A percentile compares a stretch with the other conserved stretches of the same genome.
These are phyloP conservation scores for zebrafish (Danio rerio) DNA, from an alignment of 2,113 vertebrate species.

Conservation along the genomic window DNA sequence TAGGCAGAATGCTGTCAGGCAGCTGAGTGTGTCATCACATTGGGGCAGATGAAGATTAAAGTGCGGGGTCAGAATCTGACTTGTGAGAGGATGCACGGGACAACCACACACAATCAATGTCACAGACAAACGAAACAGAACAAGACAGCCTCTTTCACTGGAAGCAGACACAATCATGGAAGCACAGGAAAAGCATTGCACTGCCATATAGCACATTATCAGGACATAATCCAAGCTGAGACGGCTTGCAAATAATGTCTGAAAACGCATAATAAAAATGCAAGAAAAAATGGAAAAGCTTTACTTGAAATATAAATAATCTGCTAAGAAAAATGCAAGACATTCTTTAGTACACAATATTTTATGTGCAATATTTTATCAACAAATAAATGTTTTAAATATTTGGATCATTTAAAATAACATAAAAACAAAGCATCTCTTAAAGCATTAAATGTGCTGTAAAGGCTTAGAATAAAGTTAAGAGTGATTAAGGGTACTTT, in stretches of 20 bases:
- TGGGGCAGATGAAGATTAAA: conserved; percentile 44
- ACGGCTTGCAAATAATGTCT: not conserved
- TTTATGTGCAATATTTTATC: too few relatives aligned
- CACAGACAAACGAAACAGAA: conserved; percentile 49
- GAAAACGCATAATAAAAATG: not conserved
- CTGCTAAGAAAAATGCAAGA: too few relatives aligned
- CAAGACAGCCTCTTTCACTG: conserved; percentile 37
- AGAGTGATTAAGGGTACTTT: too few relatives aligned
- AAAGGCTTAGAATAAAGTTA: too few relatives aligned
- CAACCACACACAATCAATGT: conserved; percentile 59
- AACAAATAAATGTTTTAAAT: too few relatives aligned
- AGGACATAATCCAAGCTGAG: not conserved
- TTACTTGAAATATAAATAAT: not conserved
- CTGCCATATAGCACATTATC: not conserved
- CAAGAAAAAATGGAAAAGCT: not conserved
- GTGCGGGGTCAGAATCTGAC: conserved; percentile 36
- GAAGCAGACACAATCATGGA: conserved; percentile 29
- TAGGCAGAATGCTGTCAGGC: conserved; percentile 27
- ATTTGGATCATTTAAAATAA: too few relatives aligned
- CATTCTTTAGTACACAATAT: too few relatives aligned
- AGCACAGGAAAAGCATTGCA: not conserved
- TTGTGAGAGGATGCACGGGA: conserved; percentile 51
- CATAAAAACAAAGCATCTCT: too few relatives aligned
- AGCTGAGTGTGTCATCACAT: conserved; percentile 42
- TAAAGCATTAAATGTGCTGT: too few relatives aligned